Conservation (phyloP, 1,140 invertebrate genomes). For the Drosophila subobscura region DNA sequence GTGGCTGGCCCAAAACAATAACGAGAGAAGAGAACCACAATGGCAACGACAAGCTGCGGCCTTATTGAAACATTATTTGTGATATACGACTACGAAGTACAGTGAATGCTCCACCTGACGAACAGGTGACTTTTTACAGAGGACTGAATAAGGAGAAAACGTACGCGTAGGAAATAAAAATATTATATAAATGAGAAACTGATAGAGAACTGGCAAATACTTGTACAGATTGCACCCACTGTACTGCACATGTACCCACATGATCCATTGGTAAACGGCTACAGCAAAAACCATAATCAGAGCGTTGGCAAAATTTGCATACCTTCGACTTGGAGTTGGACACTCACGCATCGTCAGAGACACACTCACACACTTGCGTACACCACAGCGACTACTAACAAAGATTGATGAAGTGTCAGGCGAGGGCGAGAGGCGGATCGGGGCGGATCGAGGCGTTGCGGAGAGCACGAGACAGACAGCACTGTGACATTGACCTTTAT, state of each 20-base stretch:
- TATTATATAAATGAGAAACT: background rate
- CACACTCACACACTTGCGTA: conserved; percentile 4
- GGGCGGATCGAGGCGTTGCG: background rate
- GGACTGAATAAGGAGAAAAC: background rate
- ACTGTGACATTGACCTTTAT: conserved; percentile 71
- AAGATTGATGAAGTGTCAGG: conserved; percentile 68
- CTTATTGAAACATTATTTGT: conserved; percentile 63
- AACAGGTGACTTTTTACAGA: too few relatives aligned
- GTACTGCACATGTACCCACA: conserved; percentile 24
- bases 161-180: too few relatives aligned
- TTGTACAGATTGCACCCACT: conserved; percentile 4
- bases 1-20: conserved; percentile 47
- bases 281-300: conserved; percentile 42
- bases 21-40: conserved; percentile 47
- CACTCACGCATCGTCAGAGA: conserved; percentile 34
- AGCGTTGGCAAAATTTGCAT: conserved; percentile 58
- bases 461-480: conserved; percentile 1
- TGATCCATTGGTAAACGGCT: conserved; percentile 21
- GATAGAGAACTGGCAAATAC: background rate
- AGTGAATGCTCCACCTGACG: background rate
- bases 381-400: conserved; percentile 32
- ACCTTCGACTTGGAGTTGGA: conserved; percentile 19
- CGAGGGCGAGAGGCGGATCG: conserved; percentile 14
- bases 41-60: conserved; percentile 45
- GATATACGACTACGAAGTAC: conserved; percentile 13